Base-by-base conservation (phyloP, 2,888 invertebrate genomes). In the Eumerus sabulonum region DNA sequence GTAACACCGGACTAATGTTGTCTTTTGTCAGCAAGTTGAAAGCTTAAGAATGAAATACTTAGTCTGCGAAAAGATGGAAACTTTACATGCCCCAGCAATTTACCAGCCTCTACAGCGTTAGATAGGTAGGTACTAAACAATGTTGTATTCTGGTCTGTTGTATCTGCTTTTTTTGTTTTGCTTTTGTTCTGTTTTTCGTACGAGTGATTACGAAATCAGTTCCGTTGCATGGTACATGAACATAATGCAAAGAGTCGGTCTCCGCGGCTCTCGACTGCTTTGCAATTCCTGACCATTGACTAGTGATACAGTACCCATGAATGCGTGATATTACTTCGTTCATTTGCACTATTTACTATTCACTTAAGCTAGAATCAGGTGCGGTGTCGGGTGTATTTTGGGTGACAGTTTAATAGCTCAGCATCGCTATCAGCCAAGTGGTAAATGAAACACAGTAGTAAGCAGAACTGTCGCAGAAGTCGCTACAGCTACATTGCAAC, bases 1-100 rank as follows among this genome's bases (percentile, higher is more conserved):
- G 2, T 60, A 48, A 42, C 47, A 50, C 47, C 67, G 67, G 42
- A 67, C 67, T 57, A 63, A 77, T 73, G 73, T 77, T 77, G 77
- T 77, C 67, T 77, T 77, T 77, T 77, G 77, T 77, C 77, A 77
- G 77, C 62, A 50, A 59, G 77, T 73, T 67, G 67, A 73, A 77
- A 77, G 72, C 73, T 77, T 56, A 62, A 66, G 66, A 76, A 64
- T 71, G 50, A 71, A 76, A 76, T 71, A 76, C 48, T 59, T 16
- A 64, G 64, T 59, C 70, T 76, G n/a, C 36, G n/a, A 64, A 40
- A 40, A 59, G 76, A 66, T 76, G 60, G 45, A 60, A 77, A 77
- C 60, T 72, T 77, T 66, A 62, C 76, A 72, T 72, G 60, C 40
- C 7, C 27, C 2, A 27, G 7, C 27, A 7, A 7, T 7, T 4